Percentiles rank a stretch among this genome's conserved stretches.
Conservation (phyloP, 2,113 vertebrate genomes). For the Coreoperca whiteheadi region DNA sequence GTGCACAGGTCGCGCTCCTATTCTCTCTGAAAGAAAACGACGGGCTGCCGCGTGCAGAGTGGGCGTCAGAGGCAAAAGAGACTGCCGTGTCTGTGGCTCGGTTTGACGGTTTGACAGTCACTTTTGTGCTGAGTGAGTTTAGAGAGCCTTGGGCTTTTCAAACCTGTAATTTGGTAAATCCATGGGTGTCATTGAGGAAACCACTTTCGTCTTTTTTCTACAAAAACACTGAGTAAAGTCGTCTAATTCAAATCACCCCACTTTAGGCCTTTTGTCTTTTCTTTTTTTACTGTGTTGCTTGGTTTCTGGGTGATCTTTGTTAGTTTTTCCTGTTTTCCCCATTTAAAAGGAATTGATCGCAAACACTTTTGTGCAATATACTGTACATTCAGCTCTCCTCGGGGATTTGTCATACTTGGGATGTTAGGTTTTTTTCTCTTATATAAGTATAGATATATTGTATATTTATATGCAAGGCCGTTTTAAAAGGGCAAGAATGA, state of each 20-base stretch:
- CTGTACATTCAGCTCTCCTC: background rate
- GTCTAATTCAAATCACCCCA: background rate
- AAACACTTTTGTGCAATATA: too few relatives aligned
- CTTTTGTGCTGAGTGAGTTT: constrained; percentile 15
- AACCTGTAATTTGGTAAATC: constrained; percentile 44
- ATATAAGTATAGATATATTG: too few relatives aligned
- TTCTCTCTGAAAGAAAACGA: background rate
- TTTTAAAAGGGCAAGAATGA: too few relatives aligned
- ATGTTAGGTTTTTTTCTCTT: too few relatives aligned
- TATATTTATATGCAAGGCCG: too few relatives aligned
- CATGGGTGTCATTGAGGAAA: constrained; percentile 1
- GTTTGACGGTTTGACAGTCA: constrained; percentile 21
- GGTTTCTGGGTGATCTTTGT: too few relatives aligned
- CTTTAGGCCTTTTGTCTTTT: background rate
- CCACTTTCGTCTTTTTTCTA: background rate
- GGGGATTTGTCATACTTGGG: background rate
- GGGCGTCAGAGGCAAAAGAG: background rate
- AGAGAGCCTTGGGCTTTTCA: constrained; percentile 8
- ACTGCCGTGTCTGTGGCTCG: background rate
- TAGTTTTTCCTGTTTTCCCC: background rate
- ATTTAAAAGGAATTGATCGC: too few relatives aligned
- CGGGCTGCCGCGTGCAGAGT: rapidly evolving
- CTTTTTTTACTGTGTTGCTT: too few relatives aligned
- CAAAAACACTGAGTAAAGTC: background rate
- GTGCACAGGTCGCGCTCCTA: constrained; percentile 18